Evolutionary conservation across 2,888 invertebrate genomes (phyloP), one percentile per base, ranked within the genome.

Genomic region (Philopedon plagiatum): DNA sequence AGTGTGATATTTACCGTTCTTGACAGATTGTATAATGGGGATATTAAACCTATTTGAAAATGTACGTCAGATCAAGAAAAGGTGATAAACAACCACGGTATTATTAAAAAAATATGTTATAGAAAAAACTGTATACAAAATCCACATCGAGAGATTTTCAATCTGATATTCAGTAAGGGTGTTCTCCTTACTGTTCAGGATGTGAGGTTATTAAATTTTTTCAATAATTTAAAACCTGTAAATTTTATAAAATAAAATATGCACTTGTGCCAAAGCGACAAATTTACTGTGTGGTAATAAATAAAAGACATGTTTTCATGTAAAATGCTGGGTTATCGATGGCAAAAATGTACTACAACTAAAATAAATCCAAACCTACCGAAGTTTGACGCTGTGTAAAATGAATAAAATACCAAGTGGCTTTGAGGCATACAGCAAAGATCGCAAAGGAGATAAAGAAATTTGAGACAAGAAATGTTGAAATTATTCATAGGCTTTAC

Each of bases 401-500:
- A 81, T 82, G 81, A 83, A 83, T 83, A 83, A 82, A 82, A 82
- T 81, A 80, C 80, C 78, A 78, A 78, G 77, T 77, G 79, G 79
- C 80, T 82, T 78, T 77, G 78, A 80, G 79, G 80, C 79, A 77
- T 76, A 81, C 80, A 77, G 80, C 78, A 80, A 81, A 79, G 72
- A 74, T 79, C 78, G 77, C 76, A 77, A 80, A 81, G 80, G 80
- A 82, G 81, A 83, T 82, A 83, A 82, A 82, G 82, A 83, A 82
- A 83, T 82, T 83, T 81, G 82, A 83, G 82, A 82, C 81, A 83
- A 82, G 82, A 84, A 84, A 84, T 83, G 83, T 82, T 81, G 82
- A 83, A 83, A 84, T 84, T 84, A 84, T 84, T 84, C 84, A 84
- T 83, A 82, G 83, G 83, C 83, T 83, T 83, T 83, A 83, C 80